A percentile compares a stretch with the other conserved stretches of the same genome.
Evolutionary conservation across 2,113 vertebrate species (phyloP).

Genomic region (Aphyosemion australe): DNA sequence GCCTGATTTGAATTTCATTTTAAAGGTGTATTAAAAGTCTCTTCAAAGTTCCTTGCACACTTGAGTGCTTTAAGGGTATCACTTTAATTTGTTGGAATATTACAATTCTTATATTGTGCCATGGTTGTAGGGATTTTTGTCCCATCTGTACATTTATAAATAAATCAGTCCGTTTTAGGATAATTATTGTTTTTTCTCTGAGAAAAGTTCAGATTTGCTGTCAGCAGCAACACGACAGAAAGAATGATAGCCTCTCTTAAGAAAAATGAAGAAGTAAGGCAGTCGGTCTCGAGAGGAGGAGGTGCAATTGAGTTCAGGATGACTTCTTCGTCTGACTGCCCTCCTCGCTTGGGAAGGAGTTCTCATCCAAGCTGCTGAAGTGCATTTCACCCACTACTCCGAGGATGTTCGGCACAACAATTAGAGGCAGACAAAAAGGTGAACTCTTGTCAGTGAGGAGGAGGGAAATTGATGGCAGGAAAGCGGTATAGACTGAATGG

Average conservation of each 20-base stretch:
- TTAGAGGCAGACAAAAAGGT: slow-evolving; percentile 45
- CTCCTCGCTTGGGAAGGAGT: slow-evolving; percentile 33
- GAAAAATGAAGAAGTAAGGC: slow-evolving; percentile 30
- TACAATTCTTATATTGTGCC: too few species aligned
- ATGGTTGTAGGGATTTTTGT: too few species aligned
- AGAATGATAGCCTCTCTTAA: slow-evolving; percentile 36
- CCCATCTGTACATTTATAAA: not conserved
- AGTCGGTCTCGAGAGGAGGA: slow-evolving; percentile 47
- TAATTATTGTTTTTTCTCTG: slow-evolving; percentile 29
- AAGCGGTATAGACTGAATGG: slow-evolving; percentile 41
- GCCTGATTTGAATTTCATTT: too few species aligned
- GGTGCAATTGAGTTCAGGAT: slow-evolving; percentile 61
- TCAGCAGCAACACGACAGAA: slow-evolving; percentile 25
- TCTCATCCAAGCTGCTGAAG: slow-evolving; percentile 22
- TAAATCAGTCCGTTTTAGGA: slow-evolving; percentile 13
- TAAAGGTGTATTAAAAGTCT: not conserved
- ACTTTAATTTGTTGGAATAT: not conserved
- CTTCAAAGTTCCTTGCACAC: too few species aligned
- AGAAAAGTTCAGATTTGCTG: slow-evolving; percentile 38
- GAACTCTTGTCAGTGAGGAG: slow-evolving; percentile 23
- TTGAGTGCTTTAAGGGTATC: not conserved
- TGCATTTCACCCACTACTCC: slow-evolving; percentile 4
- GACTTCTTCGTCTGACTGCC: slow-evolving; percentile 53
- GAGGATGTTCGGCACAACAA: slow-evolving; percentile 37
- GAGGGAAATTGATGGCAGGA: slow-evolving; percentile 35